Conservation (phyloP, 30 jellyfish, hydroid and myxozoan genomes). For the Pelagia noctiluca region DNA sequence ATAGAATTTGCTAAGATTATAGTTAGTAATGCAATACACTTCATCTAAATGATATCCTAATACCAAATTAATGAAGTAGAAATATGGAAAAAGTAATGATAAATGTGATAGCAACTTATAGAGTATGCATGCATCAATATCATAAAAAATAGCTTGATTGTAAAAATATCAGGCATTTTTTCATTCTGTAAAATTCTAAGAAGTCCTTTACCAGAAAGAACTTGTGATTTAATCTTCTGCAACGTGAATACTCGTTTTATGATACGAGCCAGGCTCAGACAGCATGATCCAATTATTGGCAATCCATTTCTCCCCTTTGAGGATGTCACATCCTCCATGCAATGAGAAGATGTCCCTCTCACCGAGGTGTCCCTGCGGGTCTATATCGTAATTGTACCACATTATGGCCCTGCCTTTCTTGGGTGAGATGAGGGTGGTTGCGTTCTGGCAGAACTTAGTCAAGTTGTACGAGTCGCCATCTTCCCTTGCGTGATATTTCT, state of each 20-base stretch:
- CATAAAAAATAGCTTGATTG: too few species aligned
- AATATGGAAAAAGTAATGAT: too few species aligned
- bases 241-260: conserved; percentile 86
- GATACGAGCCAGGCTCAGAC: conserved; percentile 88
- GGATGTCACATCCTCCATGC: conserved; percentile 98
- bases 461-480: conserved; percentile 88
- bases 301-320: conserved; percentile 94
- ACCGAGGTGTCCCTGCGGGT: conserved; percentile 92
- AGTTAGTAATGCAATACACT: too few species aligned
- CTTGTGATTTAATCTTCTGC: conserved; percentile 66
- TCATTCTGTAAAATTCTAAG: too few species aligned
- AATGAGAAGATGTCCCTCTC: conserved; percentile 73
- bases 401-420: conserved; percentile 95
- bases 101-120: too few species aligned
- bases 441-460: conserved; percentile 93
- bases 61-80: too few species aligned
- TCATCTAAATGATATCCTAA: too few species aligned
- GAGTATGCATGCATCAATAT: too few species aligned
- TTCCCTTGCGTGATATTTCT: conserved; percentile 83
- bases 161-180: too few species aligned
- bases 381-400: conserved; percentile 98
- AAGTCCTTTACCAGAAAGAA: too few species aligned
- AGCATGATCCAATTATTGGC: conserved; percentile 97
- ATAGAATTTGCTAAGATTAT: too few species aligned
- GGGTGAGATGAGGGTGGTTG: conserved; percentile 86